Evolutionary conservation across 1,140 invertebrate genomes (phyloP), one percentile per base, ranked within the genome.

Genomic region (Pachypsylla venusta): DNA sequence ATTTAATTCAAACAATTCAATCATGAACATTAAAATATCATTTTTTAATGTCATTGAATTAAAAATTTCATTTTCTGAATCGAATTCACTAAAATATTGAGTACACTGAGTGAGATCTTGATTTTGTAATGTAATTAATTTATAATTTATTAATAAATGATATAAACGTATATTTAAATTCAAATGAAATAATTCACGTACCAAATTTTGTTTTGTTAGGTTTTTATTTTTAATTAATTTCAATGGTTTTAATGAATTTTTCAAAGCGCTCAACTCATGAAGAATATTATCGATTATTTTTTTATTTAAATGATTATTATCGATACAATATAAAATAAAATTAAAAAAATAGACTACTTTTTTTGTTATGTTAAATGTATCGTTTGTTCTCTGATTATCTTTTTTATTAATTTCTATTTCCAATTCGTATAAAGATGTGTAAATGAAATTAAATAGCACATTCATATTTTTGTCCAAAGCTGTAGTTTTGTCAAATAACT

Each of bases 21-120:
- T 10, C 42, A 48, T 48, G 7, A 48, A 4, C 16, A 48, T n/a
- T 48, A 48, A n/a, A 48, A 48, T 48, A 48, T 48, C 42, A 48
- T 48, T 5, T 22, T n/a, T 48, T 7, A 48, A 4, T n/a, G 42
- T 19, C 16, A 19, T 48, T 4, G n/a, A 48, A 48, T 48, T 48
- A 22, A 48, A 48, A 48, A 7, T 48, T 22, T 3, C 22, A 48
- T 48, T 48, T 10, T 48, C 42, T 10, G n/a, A 19, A n/a, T 48
- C 22, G 16, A 48, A 19, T 3, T 48, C 42, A 48, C 42, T 5
- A 7, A 19, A 19, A 22, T 48, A 48, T 48, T 48, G 42, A 3
- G 42, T 48, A 48, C 42, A 48, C 22, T 5, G 7, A 10, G 42
- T 5, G 7, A n/a, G 7, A 48, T 48, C 42, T 4, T 4, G 7